Base-by-base conservation (phyloP, 2,888 invertebrate genomes). In the Drosophila demipolita region DNA sequence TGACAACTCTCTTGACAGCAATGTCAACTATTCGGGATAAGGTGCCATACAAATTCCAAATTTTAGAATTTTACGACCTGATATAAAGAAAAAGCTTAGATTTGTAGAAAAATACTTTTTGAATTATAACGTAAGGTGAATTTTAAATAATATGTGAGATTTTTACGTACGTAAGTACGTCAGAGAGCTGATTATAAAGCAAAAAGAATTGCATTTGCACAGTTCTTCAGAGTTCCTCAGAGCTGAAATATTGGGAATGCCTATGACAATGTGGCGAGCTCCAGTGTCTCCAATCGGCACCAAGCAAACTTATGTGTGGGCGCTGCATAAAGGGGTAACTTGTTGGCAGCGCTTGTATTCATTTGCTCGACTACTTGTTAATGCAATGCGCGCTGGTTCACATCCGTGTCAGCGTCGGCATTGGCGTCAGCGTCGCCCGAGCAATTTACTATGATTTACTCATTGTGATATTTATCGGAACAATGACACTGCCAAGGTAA, bases 311-410 rank as follows among this genome's bases (percentile, higher is more conserved):
- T 78, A 75, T 78, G 61, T 69, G 66, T 78, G 53, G 78, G 74
- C 59, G 48, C 60, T 63, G 53, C 69, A 73, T 61, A 62, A 66
- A 67, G 42, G 52, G 53, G 60, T 63, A 58, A 33, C 57, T 66
- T 66, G 54, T 40, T 48, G 66, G 20, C 49, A 65, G 63, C 50
- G 48, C 80, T 75, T 87, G 85, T 86, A 80, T 78, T 66, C 78
- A 86, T 86, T 87, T 88, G 87, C 87, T 88, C 74, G 76, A 87
- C 87, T 86, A 88, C 87, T 87, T 88, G 87, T 87, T 88, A 76
- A 87, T 87, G 88, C 87, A 84, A 73, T 78, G 75, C 82, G 73
- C 66, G 62, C 59, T 55, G 32, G 57, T 32, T 57, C 20, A 15
- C 29, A 53, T 65, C 33, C 49, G 53, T 36, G 53, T 63, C 26